Percentiles rank a stretch among this genome's conserved stretches.
These are phyloP conservation scores for Cossypha niveicapilla DNA, from an alignment of 2,797 vertebrate genomes.

Conservation along the genomic window DNA sequence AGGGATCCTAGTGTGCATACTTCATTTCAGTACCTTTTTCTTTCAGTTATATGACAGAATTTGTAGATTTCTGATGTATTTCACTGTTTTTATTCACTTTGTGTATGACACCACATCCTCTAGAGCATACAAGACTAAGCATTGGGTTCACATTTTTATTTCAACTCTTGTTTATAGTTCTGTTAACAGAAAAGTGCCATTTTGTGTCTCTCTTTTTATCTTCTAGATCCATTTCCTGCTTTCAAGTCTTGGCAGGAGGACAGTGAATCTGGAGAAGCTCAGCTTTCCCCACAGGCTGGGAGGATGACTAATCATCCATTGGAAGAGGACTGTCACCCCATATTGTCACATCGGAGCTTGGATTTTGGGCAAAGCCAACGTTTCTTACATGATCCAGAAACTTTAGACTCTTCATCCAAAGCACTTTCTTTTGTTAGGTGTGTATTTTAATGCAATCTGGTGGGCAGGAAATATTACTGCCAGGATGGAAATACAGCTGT, in stretches of 20 bases:
- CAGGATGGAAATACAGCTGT: neutral
- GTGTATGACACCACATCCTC: constrained; percentile 52
- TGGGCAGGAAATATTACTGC: neutral
- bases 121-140: constrained; percentile 51
- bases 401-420: constrained; percentile 87
- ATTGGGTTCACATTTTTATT: constrained; percentile 15
- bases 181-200: constrained; percentile 31
- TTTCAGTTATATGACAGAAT: constrained; percentile 48
- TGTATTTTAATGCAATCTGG: neutral
- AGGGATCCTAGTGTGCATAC: constrained; percentile 63
- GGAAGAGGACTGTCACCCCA: constrained; percentile 86
- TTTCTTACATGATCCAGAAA: constrained; percentile 87
- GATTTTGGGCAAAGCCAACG: constrained; percentile 94
- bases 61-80: constrained; percentile 58
- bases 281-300: constrained; percentile 92
- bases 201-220: constrained; percentile 59
- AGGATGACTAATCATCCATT: constrained; percentile 89
- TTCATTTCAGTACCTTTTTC: constrained; percentile 44
- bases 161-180: neutral
- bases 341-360: constrained; percentile 87
- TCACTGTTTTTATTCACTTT: constrained; percentile 52
- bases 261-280: constrained; percentile 91
- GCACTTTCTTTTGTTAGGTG: constrained; percentile 86
- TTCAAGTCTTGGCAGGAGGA: constrained; percentile 97
- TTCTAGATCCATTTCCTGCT: constrained; percentile 90